A percentile compares a stretch with the other conserved stretches of the same genome.
Evolutionary conservation across 2,797 vertebrate genomes (phyloP).

Genomic region (Gallirallus australis): DNA sequence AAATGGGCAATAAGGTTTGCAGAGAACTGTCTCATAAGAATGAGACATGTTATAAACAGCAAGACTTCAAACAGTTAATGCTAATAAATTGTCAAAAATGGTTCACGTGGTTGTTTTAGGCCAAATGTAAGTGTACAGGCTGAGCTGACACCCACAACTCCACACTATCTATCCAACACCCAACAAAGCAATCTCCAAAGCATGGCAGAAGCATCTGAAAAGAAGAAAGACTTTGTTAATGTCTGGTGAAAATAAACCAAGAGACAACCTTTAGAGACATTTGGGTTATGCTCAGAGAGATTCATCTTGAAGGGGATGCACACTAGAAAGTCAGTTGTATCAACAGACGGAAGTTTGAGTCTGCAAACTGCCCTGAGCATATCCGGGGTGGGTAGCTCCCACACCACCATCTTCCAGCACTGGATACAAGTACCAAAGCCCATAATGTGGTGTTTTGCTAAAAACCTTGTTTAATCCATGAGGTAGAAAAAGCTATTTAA

Average conservation of each 20-base stretch:
- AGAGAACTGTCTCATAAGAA: not conserved
- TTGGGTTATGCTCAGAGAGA: not conserved
- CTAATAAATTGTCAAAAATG: not conserved
- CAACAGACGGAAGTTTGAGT: not conserved
- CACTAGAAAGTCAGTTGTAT: not conserved
- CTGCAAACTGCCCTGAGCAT: fast-evolving
- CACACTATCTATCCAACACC: not conserved
- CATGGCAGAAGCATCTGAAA: not conserved
- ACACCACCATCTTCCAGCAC: not conserved
- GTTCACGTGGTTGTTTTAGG: not conserved
- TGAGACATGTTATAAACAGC: not conserved
- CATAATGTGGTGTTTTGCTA: not conserved
- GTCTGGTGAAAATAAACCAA: not conserved
- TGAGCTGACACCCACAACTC: not conserved
- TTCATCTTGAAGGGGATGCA: not conserved
- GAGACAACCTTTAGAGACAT: not conserved
- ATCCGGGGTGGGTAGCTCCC: not conserved
- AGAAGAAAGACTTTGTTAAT: not conserved
- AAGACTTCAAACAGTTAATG: not conserved
- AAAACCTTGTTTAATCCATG: not conserved
- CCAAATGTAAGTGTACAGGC: not conserved
- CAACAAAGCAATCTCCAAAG: not conserved
- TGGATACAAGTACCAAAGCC: not conserved
- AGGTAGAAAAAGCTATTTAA: not conserved
- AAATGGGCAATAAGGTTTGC: not conserved